Conservation (phyloP, 2,888 invertebrate genomes). For the Leptogaster cylindrica region DNA sequence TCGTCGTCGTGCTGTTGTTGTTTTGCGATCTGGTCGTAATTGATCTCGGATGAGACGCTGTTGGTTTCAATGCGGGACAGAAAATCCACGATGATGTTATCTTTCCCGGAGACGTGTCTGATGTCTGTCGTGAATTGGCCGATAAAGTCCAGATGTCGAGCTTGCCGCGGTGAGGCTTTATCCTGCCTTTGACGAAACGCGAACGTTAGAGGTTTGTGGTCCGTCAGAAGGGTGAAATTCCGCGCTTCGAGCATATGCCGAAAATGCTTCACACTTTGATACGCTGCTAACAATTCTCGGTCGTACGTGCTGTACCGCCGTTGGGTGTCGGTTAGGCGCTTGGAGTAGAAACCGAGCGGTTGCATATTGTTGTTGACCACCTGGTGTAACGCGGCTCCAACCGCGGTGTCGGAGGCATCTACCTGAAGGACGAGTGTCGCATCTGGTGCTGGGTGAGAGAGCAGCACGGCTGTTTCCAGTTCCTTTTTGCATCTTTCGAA, state of each 20-base stretch:
- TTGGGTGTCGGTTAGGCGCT: background rate
- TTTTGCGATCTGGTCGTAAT: background rate
- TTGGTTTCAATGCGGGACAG: background rate
- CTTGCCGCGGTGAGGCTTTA: conserved; percentile 1
- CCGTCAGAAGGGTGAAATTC: background rate
- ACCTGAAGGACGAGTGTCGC: background rate
- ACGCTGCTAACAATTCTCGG: background rate
- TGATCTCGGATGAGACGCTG: background rate
- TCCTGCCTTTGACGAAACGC: background rate
- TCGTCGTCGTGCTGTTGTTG: background rate
- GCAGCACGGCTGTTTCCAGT: background rate
- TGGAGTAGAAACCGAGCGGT: conserved; percentile 6
- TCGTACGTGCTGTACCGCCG: background rate
- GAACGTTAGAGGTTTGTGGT: background rate
- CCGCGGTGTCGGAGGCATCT: conserved; percentile 5
- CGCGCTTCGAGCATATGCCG: background rate
- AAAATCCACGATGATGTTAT: background rate
- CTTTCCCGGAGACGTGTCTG: background rate
- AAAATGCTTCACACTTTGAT: background rate
- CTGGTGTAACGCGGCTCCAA: background rate
- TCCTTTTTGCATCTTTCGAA: background rate
- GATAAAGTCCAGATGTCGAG: conserved; percentile 10
- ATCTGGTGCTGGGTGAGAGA: background rate
- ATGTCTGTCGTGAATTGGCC: background rate
- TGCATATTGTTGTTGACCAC: background rate